Evolutionary conservation across 2,113 vertebrate species (phyloP).

Genomic region (Elgaria multicarinata): DNA sequence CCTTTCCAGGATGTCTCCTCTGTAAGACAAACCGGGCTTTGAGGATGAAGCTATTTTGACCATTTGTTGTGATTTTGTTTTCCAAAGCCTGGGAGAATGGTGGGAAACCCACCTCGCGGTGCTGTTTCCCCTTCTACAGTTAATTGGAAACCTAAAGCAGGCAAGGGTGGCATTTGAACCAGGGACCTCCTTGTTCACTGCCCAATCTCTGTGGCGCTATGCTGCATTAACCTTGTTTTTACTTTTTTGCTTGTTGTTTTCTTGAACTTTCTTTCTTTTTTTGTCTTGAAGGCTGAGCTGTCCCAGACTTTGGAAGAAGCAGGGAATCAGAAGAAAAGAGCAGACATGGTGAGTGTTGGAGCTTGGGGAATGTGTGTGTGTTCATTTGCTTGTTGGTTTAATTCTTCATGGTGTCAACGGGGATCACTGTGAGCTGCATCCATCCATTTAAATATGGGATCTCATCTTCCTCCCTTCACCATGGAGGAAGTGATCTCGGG

Average conservation of each 20-base stretch:
- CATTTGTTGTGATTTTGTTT: not conserved
- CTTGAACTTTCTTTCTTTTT: not conserved
- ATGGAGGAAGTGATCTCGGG: conserved; percentile 1
- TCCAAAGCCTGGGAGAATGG: not conserved
- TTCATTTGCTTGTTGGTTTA: not conserved
- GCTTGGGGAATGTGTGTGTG: no score
- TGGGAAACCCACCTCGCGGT: not conserved
- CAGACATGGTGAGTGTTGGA: conserved; percentile 84
- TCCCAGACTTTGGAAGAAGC: conserved; percentile 88
- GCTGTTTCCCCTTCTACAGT: not conserved
- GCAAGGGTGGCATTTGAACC: not conserved
- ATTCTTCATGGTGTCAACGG: not conserved
- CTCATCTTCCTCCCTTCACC: not conserved
- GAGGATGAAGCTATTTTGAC: not conserved
- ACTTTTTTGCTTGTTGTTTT: fast-evolving
- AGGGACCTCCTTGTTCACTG: not conserved
- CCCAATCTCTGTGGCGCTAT: not conserved
- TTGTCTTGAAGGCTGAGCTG: conserved; percentile 83
- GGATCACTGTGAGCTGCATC: conserved; percentile 8
- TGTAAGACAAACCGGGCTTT: not conserved
- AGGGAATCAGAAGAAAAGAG: conserved; percentile 86
- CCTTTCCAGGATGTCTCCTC: not conserved
- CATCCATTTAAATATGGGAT: not conserved
- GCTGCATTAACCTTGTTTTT: not conserved
- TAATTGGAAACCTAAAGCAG: not conserved